Evolutionary conservation across 2,113 vertebrate genomes (phyloP).

Genomic region (rat (Rattus norvegicus)): DNA sequence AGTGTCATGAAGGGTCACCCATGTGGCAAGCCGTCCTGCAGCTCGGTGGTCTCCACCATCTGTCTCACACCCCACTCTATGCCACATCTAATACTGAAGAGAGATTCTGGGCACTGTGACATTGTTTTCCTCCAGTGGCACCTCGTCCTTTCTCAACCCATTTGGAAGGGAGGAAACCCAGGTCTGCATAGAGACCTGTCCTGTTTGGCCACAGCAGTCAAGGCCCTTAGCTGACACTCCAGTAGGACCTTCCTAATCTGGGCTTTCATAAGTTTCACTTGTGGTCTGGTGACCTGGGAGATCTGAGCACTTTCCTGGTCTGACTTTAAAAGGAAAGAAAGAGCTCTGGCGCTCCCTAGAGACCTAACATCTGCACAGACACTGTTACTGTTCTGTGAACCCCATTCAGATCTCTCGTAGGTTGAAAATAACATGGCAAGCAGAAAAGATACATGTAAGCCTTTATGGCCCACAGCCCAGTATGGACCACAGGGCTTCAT

Average conservation of each 20-base stretch:
- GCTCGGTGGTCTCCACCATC: neutral
- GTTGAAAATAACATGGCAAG: neutral
- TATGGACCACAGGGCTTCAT: neutral
- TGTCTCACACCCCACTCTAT: neutral
- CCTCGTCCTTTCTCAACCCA: neutral
- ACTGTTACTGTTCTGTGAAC: neutral
- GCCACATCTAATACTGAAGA: neutral
- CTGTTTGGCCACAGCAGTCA: accelerated
- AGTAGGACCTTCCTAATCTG: neutral
- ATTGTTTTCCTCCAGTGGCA: neutral
- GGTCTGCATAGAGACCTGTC: neutral
- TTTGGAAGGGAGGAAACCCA: neutral
- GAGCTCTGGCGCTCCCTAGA: neutral
- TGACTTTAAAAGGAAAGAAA: neutral
- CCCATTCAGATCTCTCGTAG: neutral
- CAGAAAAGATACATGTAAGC: neutral
- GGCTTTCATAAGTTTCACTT: neutral
- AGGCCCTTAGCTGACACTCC: accelerated
- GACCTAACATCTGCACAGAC: neutral
- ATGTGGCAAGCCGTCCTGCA: neutral
- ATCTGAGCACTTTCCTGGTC: neutral
- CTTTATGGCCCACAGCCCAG: neutral
- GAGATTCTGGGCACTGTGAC: neutral
- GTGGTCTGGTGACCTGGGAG: neutral
- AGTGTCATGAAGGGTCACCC: neutral